A percentile compares a stretch with the other conserved stretches of the same genome.
phyloP scores from a whole-genome alignment of 2,113 vertebrate species.

The Pollimyrus isidori region DNA sequence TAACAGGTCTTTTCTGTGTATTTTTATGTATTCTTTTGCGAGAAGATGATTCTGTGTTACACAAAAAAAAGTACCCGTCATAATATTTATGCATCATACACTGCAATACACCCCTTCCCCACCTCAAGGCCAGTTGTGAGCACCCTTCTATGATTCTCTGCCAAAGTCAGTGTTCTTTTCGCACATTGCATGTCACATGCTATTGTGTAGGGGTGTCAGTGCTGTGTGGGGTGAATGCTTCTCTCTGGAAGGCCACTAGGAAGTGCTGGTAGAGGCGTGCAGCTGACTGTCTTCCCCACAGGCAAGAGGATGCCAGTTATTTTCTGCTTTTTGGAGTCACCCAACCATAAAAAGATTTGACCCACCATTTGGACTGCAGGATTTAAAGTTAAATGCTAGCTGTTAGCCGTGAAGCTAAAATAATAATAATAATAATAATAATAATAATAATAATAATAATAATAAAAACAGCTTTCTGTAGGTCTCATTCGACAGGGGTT shows the following conservation, averaged over 20 bases:
- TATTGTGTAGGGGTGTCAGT: neutral
- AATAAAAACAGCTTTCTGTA: neutral
- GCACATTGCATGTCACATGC: neutral
- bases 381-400: neutral
- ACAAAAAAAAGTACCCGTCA: neutral
- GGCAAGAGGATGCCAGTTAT: neutral
- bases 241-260: neutral
- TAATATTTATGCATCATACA: neutral
- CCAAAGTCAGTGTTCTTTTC: neutral
- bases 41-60: neutral
- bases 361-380: neutral
- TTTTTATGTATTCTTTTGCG: neutral
- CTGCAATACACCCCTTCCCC: neutral
- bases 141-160: neutral
- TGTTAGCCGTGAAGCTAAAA: neutral
- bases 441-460: neutral
- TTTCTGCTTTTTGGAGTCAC: neutral
- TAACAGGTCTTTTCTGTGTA: neutral
- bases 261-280: neutral
- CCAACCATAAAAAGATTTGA: neutral
- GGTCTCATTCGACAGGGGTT: neutral
- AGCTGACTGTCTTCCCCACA: neutral
- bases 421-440: neutral
- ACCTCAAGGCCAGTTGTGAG: neutral
- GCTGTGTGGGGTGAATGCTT: neutral